Evolutionary conservation across 2,888 invertebrate genomes (phyloP).

Genomic region (Caenorhabditis sp.): DNA sequence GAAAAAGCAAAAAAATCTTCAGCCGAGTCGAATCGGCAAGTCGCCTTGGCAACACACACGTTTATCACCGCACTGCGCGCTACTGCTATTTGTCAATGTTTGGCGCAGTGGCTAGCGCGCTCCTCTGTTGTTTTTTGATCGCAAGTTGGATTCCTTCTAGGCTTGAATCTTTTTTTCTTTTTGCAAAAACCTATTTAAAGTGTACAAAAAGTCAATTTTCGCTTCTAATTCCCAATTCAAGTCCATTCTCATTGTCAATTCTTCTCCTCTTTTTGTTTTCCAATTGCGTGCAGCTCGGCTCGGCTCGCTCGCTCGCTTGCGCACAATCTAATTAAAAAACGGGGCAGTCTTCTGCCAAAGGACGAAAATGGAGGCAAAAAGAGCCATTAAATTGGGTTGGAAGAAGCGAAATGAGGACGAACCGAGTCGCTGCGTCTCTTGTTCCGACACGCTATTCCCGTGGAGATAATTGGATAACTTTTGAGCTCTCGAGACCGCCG

Average conservation of each 20-base stretch:
- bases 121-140: too few species aligned
- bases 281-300: conserved; percentile 6
- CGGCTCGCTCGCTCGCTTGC: not conserved
- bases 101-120: too few species aligned
- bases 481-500: not conserved
- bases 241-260: not conserved
- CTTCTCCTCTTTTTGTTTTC: not conserved
- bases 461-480: conserved; percentile 9
- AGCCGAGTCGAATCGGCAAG: too few species aligned
- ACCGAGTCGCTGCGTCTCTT: not conserved
- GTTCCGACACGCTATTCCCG: not conserved
- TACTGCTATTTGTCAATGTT: too few species aligned
- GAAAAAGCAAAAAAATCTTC: too few species aligned
- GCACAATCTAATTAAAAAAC: conserved; percentile 17
- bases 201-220: too few species aligned
- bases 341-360: not conserved
- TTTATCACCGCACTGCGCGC: too few species aligned
- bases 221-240: not conserved
- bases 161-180: too few species aligned
- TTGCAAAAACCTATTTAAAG: too few species aligned
- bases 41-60: too few species aligned
- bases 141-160: too few species aligned
- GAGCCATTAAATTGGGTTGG: conserved; percentile 12
- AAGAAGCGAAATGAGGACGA: conserved; percentile 3
- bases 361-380: not conserved